A percentile compares a stretch with the other conserved stretches of the same genome.
These are phyloP conservation scores for Tetragonisca angustula DNA, from an alignment of 2,888 invertebrate species.

Conservation along the genomic window DNA sequence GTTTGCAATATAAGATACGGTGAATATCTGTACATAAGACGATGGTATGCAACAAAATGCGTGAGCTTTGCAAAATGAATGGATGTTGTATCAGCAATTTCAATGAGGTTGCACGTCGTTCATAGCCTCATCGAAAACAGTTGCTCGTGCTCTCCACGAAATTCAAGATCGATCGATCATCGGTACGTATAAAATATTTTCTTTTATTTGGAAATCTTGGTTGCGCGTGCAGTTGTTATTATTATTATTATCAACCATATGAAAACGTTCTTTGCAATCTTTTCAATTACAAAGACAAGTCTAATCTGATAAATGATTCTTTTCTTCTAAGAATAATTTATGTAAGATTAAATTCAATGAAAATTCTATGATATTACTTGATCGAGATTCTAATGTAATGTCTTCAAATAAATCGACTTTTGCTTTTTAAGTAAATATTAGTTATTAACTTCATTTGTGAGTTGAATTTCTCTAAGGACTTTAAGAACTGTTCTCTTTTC, in stretches of 20 bases:
- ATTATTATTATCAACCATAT: not conserved
- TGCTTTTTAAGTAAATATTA: not conserved
- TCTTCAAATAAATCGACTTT: not conserved
- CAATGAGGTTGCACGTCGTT: conserved; percentile 58
- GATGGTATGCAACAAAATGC: conserved; percentile 68
- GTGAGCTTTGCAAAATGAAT: conserved; percentile 75
- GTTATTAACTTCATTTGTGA: not conserved
- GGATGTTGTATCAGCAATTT: conserved; percentile 77
- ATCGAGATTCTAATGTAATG: not conserved
- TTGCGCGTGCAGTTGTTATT: not conserved
- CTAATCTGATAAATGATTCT: not conserved
- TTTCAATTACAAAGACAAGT: not conserved
- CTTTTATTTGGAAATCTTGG: not conserved
- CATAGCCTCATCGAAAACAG: conserved; percentile 60
- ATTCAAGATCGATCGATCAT: conserved; percentile 59
- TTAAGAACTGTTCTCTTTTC: not conserved
- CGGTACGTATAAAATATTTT: conserved; percentile 55
- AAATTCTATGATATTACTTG: not conserved
- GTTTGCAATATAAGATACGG: conserved; percentile 43
- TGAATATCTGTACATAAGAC: conserved; percentile 45
- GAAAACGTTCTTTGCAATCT: not conserved
- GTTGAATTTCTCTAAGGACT: not conserved
- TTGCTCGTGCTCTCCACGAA: conserved; percentile 52
- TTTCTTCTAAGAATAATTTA: not conserved
- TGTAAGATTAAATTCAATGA: not conserved